phyloP scores from a whole-genome alignment of 1,140 invertebrate species.

The Calycopis cecrops region DNA sequence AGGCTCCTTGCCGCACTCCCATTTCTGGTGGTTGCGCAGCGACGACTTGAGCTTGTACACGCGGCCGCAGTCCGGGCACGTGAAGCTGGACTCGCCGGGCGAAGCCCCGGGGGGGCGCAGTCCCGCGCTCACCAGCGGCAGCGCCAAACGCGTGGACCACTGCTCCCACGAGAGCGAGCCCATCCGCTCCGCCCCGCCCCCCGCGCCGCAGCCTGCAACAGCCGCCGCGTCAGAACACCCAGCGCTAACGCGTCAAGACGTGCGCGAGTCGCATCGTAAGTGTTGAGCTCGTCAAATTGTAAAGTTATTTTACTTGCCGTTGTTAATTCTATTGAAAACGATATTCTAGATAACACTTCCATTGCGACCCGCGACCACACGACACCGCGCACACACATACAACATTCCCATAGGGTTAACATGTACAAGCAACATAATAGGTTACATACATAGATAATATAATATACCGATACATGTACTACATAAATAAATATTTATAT shows the following conservation, averaged over 20 bases:
- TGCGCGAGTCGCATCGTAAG: too few relatives aligned
- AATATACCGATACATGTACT: slow-evolving; percentile 39
- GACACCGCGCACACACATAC: slow-evolving; percentile 29
- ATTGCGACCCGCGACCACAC: background rate
- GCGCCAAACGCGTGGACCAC: slow-evolving; percentile 78
- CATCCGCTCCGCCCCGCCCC: slow-evolving; percentile 17
- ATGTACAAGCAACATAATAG: slow-evolving; percentile 33
- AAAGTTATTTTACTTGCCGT: too few relatives aligned
- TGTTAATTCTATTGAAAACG: too few relatives aligned
- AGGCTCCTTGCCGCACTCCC: slow-evolving; percentile 90
- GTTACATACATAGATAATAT: slow-evolving; percentile 25
- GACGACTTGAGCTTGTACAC: slow-evolving; percentile 90
- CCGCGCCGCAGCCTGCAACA: slow-evolving; percentile 29
- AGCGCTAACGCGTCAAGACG: background rate
- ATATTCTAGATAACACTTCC: too few relatives aligned
- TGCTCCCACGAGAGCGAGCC: slow-evolving; percentile 74
- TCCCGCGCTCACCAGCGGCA: slow-evolving; percentile 41
- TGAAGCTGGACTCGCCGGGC: slow-evolving; percentile 77
- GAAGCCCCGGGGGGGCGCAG: slow-evolving; percentile 47
- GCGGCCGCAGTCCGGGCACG: slow-evolving; percentile 86
- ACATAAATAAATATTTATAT: slow-evolving; percentile 40
- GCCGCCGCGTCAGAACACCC: slow-evolving; percentile 18
- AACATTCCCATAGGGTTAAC: slow-evolving; percentile 46
- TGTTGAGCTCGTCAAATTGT: too few relatives aligned
- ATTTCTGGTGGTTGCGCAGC: slow-evolving; percentile 89